phyloP scores from a whole-genome alignment of 2,888 invertebrate genomes.

The Laspeyria flexula region DNA sequence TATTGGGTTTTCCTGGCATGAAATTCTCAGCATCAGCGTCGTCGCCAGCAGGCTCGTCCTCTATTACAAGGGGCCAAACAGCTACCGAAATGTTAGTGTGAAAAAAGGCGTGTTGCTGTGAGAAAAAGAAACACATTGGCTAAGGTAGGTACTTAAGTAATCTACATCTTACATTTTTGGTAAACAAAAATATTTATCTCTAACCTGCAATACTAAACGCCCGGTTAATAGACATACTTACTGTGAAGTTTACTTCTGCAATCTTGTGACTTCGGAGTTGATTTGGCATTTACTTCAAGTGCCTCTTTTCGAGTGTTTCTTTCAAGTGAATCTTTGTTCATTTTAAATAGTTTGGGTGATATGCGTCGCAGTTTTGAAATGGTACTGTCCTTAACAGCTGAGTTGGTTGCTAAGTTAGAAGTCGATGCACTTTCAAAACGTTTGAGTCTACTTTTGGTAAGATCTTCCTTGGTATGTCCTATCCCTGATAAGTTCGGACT shows the following conservation, averaged over 20 bases:
- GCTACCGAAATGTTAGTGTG: too few relatives aligned
- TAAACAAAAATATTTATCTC: too few relatives aligned
- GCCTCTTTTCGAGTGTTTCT: too few relatives aligned
- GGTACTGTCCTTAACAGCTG: slow-evolving; percentile 55
- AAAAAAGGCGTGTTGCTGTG: too few relatives aligned
- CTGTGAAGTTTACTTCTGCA: slow-evolving; percentile 62
- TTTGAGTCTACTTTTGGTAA: slow-evolving; percentile 55
- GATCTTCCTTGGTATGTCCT: slow-evolving; percentile 52
- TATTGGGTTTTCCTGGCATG: too few relatives aligned
- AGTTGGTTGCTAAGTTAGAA: slow-evolving; percentile 58
- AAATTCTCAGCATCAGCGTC: too few relatives aligned
- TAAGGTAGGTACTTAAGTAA: too few relatives aligned
- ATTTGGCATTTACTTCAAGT: slow-evolving; percentile 34
- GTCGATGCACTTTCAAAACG: slow-evolving; percentile 70
- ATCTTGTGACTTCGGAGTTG: slow-evolving; percentile 48
- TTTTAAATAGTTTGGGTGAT: slow-evolving; percentile 70
- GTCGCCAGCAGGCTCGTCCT: too few relatives aligned
- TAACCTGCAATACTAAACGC: too few relatives aligned
- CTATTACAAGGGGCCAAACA: too few relatives aligned
- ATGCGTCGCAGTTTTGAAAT: slow-evolving; percentile 62
- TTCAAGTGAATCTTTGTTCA: slow-evolving; percentile 56
- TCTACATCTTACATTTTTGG: too few relatives aligned
- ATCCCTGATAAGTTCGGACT: slow-evolving; percentile 72
- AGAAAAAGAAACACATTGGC: too few relatives aligned
- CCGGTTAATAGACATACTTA: slow-evolving; percentile 40